Evolutionary conservation across 2,797 vertebrate species (phyloP).

Genomic region (Paramormyrops hopkinsi): DNA sequence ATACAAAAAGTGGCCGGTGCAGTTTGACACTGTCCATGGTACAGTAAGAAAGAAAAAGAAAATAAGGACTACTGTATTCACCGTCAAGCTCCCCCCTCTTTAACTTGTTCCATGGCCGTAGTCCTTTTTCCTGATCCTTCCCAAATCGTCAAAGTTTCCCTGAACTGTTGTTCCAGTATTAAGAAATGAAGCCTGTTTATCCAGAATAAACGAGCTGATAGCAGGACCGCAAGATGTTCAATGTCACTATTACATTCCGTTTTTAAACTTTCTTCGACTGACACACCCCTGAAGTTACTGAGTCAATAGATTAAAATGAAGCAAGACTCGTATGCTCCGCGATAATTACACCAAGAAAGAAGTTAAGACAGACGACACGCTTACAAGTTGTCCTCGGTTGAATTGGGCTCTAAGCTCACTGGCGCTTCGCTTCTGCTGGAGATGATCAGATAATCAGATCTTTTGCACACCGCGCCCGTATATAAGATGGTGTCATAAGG

Average conservation of each 20-base stretch:
- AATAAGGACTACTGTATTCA: background rate
- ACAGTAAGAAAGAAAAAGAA: background rate
- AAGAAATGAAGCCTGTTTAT: background rate
- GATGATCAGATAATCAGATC: background rate
- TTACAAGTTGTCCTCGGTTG: background rate
- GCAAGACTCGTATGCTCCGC: background rate
- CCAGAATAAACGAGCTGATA: background rate
- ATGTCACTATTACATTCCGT: background rate
- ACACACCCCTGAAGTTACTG: background rate
- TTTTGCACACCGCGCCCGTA: background rate
- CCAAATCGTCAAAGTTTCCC: background rate
- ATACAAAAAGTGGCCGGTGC: background rate
- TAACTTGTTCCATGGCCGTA: background rate
- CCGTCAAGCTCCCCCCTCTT: background rate
- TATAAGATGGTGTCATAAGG: background rate
- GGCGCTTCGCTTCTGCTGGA: background rate
- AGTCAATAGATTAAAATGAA: background rate
- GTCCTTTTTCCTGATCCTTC: background rate
- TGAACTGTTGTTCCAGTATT: background rate
- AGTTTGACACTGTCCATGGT: constrained; percentile 1
- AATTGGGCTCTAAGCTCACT: background rate
- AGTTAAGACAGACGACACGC: background rate
- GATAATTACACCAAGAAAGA: background rate
- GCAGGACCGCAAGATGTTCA: background rate
- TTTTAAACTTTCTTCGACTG: background rate